Evolutionary conservation across 2,888 invertebrate genomes (phyloP).

Genomic region (Dorcus parallelipipedus): DNA sequence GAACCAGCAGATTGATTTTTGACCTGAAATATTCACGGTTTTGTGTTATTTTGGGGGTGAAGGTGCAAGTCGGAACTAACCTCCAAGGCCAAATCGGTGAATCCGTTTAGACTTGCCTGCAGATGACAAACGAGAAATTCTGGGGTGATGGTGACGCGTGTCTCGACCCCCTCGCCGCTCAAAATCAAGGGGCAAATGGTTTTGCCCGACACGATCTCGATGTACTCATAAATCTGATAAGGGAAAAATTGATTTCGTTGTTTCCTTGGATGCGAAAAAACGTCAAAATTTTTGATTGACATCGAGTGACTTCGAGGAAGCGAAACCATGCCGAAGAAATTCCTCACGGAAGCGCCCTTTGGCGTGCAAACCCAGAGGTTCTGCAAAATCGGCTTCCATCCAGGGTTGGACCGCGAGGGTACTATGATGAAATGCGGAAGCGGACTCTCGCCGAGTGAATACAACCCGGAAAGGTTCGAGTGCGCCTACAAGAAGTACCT

Average conservation of each 20-base stretch:
- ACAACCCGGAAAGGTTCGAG: conserved; percentile 17
- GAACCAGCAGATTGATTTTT: conserved; percentile 22
- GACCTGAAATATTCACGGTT: conserved; percentile 16
- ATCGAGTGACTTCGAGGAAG: no score
- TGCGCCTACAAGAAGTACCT: conserved; percentile 23
- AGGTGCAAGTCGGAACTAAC: conserved; percentile 9
- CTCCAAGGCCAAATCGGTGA: conserved; percentile 25
- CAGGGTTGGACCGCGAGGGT: conserved; percentile 26
- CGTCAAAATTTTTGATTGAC: background rate
- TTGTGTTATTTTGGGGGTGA: background rate
- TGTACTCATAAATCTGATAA: conserved; percentile 26
- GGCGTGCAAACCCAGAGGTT: conserved; percentile 27
- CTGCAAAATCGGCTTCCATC: conserved; percentile 31
- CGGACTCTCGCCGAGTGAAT: conserved; percentile 29
- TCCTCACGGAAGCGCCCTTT: conserved; percentile 21
- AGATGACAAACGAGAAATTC: conserved; percentile 28
- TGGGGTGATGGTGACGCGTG: conserved; percentile 23
- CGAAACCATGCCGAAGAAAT: background rate
- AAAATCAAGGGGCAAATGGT: conserved; percentile 27
- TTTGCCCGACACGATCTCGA: conserved; percentile 28
- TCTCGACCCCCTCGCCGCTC: conserved; percentile 24
- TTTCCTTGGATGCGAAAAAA: background rate
- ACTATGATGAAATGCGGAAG: conserved; percentile 11
- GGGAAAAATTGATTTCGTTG: conserved; percentile 2
- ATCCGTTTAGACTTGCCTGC: conserved; percentile 17